phyloP scores from a whole-genome alignment of 2,113 vertebrate genomes.

The Corythaixoides concolor region DNA sequence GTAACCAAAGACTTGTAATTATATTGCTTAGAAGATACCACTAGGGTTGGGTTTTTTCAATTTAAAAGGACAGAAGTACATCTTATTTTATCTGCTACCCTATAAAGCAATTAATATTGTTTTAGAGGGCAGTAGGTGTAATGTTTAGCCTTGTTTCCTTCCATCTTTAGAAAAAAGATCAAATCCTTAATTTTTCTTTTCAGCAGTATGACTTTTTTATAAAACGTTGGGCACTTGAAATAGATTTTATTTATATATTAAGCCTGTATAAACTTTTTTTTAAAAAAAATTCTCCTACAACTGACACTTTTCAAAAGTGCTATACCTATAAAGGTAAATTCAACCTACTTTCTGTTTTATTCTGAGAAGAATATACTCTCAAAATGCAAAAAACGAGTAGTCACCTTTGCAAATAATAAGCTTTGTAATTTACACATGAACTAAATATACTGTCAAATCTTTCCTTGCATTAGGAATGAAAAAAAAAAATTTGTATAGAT shows the following conservation, averaged over 20 bases:
- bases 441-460: neutral
- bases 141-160: neutral
- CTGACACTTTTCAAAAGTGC: neutral
- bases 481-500: neutral
- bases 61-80: neutral
- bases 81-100: neutral
- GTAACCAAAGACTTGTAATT: neutral
- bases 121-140: neutral
- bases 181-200: neutral
- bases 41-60: neutral
- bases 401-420: neutral
- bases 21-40: neutral
- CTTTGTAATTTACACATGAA: neutral
- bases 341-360: neutral
- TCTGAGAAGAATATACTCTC: neutral
- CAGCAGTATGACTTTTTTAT: neutral
- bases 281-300: neutral
- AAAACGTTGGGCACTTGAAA: neutral
- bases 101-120: neutral
- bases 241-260: neutral
- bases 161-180: neutral
- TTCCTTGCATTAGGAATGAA: neutral
- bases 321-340: neutral
- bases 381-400: neutral
- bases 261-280: neutral